A percentile compares a stretch with the other conserved stretches of the same genome.
These are phyloP conservation scores for Procambarus virginalis DNA, from an alignment of 1,140 invertebrate species.

Conservation along the genomic window DNA sequence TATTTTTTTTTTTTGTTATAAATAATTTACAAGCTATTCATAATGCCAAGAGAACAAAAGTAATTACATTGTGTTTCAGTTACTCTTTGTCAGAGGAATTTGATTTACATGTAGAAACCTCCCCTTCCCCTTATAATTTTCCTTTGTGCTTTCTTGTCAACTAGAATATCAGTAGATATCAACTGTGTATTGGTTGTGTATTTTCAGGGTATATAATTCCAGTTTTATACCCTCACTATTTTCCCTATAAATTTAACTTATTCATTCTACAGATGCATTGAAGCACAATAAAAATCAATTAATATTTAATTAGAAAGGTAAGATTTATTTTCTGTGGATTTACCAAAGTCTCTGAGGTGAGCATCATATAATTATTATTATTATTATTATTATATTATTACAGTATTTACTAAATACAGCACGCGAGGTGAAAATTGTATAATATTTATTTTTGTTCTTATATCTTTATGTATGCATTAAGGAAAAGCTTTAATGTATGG, in stretches of 20 bases:
- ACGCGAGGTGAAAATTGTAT: too few relatives aligned
- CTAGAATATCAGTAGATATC: neutral
- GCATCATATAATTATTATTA: too few relatives aligned
- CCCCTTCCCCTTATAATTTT: too few relatives aligned
- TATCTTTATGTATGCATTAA: slow-evolving; percentile 12
- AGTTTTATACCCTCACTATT: neutral
- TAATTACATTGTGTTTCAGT: too few relatives aligned
- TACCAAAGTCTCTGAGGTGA: neutral
- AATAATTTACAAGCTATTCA: too few relatives aligned
- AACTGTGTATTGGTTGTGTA: neutral
- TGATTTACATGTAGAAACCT: too few relatives aligned
- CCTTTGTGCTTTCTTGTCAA: too few relatives aligned
- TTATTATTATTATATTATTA: too few relatives aligned
- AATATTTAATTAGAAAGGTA: neutral
- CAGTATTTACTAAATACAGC: too few relatives aligned
- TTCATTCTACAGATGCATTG: neutral
- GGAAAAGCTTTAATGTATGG: slow-evolving; percentile 39
- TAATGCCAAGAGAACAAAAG: too few relatives aligned
- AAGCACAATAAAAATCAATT: neutral
- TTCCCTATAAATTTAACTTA: neutral
- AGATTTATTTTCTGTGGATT: neutral
- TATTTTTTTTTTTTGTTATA: too few relatives aligned
- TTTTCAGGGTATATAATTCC: neutral
- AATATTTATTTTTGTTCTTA: neutral
- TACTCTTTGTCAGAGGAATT: too few relatives aligned